A percentile compares a stretch with the other conserved stretches of the same genome.
Conservation (phyloP, 2,888 invertebrate genomes). For the Tortrix viridana region DNA sequence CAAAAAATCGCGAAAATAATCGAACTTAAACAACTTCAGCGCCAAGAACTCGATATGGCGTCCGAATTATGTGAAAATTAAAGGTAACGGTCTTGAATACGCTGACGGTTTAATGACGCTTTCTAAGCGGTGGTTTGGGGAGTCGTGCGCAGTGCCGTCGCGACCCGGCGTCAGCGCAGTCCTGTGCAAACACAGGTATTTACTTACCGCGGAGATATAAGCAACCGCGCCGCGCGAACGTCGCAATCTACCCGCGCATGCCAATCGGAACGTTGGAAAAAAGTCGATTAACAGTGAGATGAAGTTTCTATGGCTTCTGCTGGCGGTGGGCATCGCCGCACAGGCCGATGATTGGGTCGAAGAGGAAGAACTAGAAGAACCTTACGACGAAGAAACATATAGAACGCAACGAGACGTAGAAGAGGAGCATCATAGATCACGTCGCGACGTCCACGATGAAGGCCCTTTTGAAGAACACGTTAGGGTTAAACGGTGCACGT, state of each 20-base stretch:
- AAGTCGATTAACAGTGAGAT: slow-evolving; percentile 50
- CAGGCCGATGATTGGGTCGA: slow-evolving; percentile 64
- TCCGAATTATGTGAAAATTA: too few relatives aligned
- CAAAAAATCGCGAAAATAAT: slow-evolving; percentile 70
- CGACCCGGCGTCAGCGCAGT: slow-evolving; percentile 58
- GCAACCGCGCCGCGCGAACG: slow-evolving; percentile 20
- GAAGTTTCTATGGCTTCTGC: slow-evolving; percentile 63
- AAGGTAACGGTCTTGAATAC: too few relatives aligned
- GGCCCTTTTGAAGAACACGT: slow-evolving; percentile 64
- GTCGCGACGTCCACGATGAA: slow-evolving; percentile 56
- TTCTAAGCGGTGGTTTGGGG: slow-evolving; percentile 56
- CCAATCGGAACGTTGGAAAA: slow-evolving; percentile 3
- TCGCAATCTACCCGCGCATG: slow-evolving; percentile 44
- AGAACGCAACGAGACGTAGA: slow-evolving; percentile 37
- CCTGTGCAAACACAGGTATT: slow-evolving; percentile 51
- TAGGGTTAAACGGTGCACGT: slow-evolving; percentile 63
- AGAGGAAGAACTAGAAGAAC: slow-evolving; percentile 55
- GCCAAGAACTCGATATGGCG: too few relatives aligned
- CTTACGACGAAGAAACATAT: slow-evolving; percentile 23
- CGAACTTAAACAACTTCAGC: slow-evolving; percentile 49
- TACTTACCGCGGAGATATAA: slow-evolving; percentile 59
- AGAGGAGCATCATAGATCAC: slow-evolving; percentile 52
- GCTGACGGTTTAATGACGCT: slow-evolving; percentile 63
- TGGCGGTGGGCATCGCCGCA: slow-evolving; percentile 52
- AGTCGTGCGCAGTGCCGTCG: slow-evolving; percentile 58